Conservation (phyloP, 92 coral and sea anemone genomes). For the Heteractis magnifica region DNA sequence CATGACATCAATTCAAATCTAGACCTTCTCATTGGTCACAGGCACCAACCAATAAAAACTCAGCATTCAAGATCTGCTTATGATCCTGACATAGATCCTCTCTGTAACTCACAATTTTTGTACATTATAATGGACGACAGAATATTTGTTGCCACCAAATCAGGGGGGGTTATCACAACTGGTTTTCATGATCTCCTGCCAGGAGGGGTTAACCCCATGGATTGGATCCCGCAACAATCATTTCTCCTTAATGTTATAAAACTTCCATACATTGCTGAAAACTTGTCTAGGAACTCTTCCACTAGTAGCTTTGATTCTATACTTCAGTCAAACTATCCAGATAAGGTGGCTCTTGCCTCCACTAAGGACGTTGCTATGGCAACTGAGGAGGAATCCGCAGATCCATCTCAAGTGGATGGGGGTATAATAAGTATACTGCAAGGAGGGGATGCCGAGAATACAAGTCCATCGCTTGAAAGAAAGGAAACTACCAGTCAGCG, state of each 20-base stretch:
- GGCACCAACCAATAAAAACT: conserved; percentile 35
- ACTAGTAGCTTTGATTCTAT: conserved; percentile 26
- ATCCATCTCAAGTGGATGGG: conserved; percentile 13
- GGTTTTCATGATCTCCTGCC: conserved; percentile 75
- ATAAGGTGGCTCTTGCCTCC: background rate
- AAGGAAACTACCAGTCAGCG: background rate
- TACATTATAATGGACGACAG: conserved; percentile 62
- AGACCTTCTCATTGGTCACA: conserved; percentile 66
- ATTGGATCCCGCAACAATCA: conserved; percentile 65
- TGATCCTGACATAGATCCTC: conserved; percentile 1
- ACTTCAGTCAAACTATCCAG: conserved; percentile 1
- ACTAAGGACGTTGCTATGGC: conserved; percentile 4
- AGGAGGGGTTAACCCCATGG: conserved; percentile 69
- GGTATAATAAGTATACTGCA: background rate
- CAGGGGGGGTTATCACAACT: conserved; percentile 48
- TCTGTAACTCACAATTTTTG: conserved; percentile 59
- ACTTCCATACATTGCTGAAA: conserved; percentile 23
- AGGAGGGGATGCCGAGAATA: background rate
- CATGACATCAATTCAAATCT: conserved; percentile 20
- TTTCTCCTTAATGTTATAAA: conserved; percentile 51
- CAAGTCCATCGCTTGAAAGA: background rate
- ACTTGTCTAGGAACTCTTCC: conserved; percentile 11
- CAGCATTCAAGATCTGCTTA: conserved; percentile 13
- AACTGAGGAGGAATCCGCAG: background rate
- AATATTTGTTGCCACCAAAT: conserved; percentile 56